Evolutionary conservation across 2,888 invertebrate genomes (phyloP), one percentile per base, ranked within the genome.

Genomic region (Chymomyza fuscimana): DNA sequence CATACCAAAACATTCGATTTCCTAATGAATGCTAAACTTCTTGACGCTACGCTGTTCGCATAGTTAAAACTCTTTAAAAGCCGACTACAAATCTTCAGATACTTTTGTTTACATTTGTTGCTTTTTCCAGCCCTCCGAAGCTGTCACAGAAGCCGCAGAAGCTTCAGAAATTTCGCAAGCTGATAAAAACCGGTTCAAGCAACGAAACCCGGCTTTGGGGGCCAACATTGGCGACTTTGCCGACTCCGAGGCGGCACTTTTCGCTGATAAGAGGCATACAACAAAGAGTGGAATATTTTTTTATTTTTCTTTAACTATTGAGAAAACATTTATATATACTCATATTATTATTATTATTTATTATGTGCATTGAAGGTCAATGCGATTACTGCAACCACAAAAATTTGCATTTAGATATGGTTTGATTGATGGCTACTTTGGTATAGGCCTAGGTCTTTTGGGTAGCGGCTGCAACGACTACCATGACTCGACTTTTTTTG

Each of bases 181-280:
- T 83, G 80, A 81, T 87, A 80, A 86, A 77, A 84, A 87, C 86
- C 74, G 74, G 86, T 87, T 84, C 63, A 70, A 36, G 32, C 63
- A 58, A 19, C 60, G 36, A 61, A 65, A 29, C 65, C 7, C 52
- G 50, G 25, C 59, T 63, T 54, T 46, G 52, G 40, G 32, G 32
- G 32, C 5, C 32, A 32, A 32, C 32, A 32, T 32, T n/a, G 61
- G 5, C 40, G 40, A 36, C 61, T 40, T 40, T 36, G 40, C 36
- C 36, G n/a, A 9, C 54, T 10, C 19, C 54, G 40, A 12, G 40
- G 40, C 40, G 40, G 40, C 40, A 32, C 10, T 46, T 19, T 58
- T 25, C 7, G 58, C 58, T 82, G 82, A 82, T 82, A 82, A 82
- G 71, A 68, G 68, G 32, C 36, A 46, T 61, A 25, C 36, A 63